Conservation (phyloP, 2,113 vertebrate genomes). For the Orycteropus afer region DNA sequence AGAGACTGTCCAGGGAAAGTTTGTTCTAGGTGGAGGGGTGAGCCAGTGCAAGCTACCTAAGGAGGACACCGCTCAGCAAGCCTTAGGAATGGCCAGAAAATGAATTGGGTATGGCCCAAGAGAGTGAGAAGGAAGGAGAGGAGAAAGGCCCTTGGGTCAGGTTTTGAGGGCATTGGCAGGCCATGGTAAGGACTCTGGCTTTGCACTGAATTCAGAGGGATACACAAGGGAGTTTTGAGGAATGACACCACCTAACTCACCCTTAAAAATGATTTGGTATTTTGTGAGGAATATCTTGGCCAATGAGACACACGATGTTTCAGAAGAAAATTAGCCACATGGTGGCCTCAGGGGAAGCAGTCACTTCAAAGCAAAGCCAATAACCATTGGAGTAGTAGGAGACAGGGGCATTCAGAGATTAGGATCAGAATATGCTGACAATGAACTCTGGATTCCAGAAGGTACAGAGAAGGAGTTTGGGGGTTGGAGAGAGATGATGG, state of each 20-base stretch:
- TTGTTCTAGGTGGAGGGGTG: background rate
- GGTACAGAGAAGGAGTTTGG: rapidly evolving
- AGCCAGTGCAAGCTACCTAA: background rate
- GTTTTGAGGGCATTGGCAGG: background rate
- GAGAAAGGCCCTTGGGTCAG: background rate
- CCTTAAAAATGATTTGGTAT: too few species aligned
- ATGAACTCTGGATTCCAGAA: background rate
- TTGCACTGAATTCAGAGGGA: background rate
- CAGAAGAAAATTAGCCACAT: background rate
- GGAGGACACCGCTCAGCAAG: background rate
- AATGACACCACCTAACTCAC: rapidly evolving
- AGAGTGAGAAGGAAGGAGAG: too few species aligned
- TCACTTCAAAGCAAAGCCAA: background rate
- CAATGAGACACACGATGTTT: background rate
- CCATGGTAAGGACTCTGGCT: background rate
- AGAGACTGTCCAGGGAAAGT: background rate
- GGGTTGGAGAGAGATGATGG: background rate
- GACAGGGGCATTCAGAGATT: background rate
- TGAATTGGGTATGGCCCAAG: rapidly evolving
- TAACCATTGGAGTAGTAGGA: background rate
- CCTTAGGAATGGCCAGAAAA: too few species aligned
- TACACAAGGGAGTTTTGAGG: background rate
- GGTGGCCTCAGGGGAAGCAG: background rate
- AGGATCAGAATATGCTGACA: too few species aligned
- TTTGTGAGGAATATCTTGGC: background rate